Evolutionary conservation across 2,888 invertebrate species (phyloP).

Genomic region (Dilophus febrilis): DNA sequence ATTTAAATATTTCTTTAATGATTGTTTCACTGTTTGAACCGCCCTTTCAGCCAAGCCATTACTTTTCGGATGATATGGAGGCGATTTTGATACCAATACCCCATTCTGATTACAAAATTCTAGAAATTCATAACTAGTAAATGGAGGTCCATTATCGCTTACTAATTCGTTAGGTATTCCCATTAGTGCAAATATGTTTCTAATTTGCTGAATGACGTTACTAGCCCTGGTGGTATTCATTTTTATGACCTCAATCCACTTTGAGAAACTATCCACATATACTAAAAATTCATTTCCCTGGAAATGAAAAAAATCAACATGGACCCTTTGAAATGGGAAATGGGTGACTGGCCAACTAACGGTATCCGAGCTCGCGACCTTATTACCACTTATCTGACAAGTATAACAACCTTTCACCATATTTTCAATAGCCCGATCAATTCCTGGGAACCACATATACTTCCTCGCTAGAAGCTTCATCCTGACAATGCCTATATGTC

Average conservation of each 20-base stretch:
- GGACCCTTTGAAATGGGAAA: slow-evolving; percentile 10
- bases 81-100: too few relatives aligned
- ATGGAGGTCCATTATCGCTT: too few relatives aligned
- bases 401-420: slow-evolving; percentile 4
- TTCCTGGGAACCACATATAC: slow-evolving; percentile 11
- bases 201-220: too few relatives aligned
- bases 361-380: not conserved
- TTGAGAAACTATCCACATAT: slow-evolving; percentile 11
- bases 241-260: slow-evolving; percentile 10
- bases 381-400: not conserved
- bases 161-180: too few relatives aligned
- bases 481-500: slow-evolving; percentile 1
- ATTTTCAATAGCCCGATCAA: slow-evolving; percentile 10
- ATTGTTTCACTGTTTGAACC: not conserved
- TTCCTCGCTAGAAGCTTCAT: slow-evolving; percentile 5
- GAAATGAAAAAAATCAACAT: slow-evolving; percentile 5
- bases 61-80: too few relatives aligned
- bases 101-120: too few relatives aligned
- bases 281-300: not conserved
- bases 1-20: not conserved
- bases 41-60: not conserved
- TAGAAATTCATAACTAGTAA: too few relatives aligned
- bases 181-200: too few relatives aligned
- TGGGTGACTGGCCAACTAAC: slow-evolving; percentile 6
- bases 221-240: slow-evolving; percentile 4